Percentiles rank a stretch among this genome's conserved stretches.
Conservation (phyloP, 2,797 vertebrate genomes). For the Steatocranus sp. region DNA sequence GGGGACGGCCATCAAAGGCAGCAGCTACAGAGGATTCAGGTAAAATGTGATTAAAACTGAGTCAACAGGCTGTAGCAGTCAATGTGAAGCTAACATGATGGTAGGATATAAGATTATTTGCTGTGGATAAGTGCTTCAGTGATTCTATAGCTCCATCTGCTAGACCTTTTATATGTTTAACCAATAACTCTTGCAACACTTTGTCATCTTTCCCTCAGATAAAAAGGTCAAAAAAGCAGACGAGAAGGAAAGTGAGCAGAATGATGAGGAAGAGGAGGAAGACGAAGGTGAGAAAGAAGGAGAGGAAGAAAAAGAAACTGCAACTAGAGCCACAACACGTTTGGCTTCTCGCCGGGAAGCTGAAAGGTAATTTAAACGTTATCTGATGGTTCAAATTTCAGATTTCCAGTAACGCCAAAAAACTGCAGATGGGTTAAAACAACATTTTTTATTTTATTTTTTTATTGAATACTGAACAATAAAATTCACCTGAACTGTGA, state of each 20-base stretch:
- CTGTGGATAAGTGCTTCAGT: not conserved
- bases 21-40: slow-evolving; percentile 53
- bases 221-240: slow-evolving; percentile 60
- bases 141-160: not conserved
- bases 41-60: not conserved
- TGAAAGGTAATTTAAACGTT: slow-evolving; percentile 77
- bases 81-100: not conserved
- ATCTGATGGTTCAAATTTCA: not conserved
- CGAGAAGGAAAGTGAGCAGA: slow-evolving; percentile 63
- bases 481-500: not conserved
- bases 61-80: not conserved
- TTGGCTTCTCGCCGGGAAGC: slow-evolving; percentile 86
- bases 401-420: not conserved
- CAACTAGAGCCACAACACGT: slow-evolving; percentile 83
- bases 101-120: not conserved
- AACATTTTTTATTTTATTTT: no score
- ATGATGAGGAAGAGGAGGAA: slow-evolving; percentile 74
- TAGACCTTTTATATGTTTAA: not conserved
- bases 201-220: slow-evolving; percentile 7
- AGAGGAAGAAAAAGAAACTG: slow-evolving; percentile 66
- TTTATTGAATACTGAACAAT: not conserved
- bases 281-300: slow-evolving; percentile 74
- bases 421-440: not conserved
- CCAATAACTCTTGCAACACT: not conserved
- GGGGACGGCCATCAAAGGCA: slow-evolving; percentile 67